Base-by-base conservation (phyloP, 2,113 vertebrate species). In the Anthoscopus minutus region DNA sequence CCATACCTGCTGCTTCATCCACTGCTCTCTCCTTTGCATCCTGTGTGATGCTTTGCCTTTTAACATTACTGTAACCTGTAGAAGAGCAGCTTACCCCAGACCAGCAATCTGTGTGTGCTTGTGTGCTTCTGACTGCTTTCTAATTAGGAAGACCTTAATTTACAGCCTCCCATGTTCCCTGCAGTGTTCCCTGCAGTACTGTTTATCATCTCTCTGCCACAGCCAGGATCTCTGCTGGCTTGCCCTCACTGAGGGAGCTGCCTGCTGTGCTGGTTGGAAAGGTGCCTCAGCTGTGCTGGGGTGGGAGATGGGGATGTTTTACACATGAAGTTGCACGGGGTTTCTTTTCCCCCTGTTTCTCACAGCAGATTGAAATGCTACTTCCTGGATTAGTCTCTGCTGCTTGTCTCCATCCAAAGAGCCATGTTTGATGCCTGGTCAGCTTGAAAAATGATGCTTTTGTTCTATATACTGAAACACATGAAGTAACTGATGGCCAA, bases 141-240 rank as follows among this genome's bases (percentile, higher is more conserved):
- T 93, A 91, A 96, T 96, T 71, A 96, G 76, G 64, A 78, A 81
- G 81, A 85, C 70, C 71, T 92, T 93, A 13, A 76, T 89, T 93
- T 92, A 89, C 79, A 91, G 6, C 56, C 69, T 89, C 70, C 38
- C n/a, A 3, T 37, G 50, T 69, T 92, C 70, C 91, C 91, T 54
- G 87, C 86, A 78, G 77, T 15, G 69, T 54, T 38, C 56, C 76
- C 82, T 90, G 93, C 82, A 78, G 85, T 83, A n/a, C 42, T 6
- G 24, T 69, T 89, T 61, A 84, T 83, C 85, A 94, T 83, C 35
- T 70, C 51, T 50, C 64, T 6, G 7, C 61, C 17, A 12, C 13
- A 38, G 50, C 67, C 84, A 67, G 92, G 47, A 81, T 67, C 83
- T 76, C 0, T 17, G 35, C 69, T 37, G 81, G 45, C 50, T 79